Percentiles rank a stretch among this genome's conserved stretches.
These are phyloP conservation scores for Rhabditoides inermis DNA, from an alignment of 2,888 invertebrate species.

Conservation along the genomic window DNA sequence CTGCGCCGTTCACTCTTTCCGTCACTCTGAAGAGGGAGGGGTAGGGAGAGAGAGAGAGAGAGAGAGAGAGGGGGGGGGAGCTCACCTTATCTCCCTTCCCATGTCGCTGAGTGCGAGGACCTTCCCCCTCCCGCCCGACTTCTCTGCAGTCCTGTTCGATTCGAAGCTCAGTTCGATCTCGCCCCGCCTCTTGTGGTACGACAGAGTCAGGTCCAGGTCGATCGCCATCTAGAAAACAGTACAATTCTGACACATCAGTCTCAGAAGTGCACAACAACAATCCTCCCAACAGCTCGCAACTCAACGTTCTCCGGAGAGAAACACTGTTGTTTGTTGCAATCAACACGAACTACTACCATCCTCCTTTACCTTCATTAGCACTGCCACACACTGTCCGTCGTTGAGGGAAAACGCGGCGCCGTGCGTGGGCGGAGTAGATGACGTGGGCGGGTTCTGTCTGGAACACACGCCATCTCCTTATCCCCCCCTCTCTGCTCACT, in stretches of 20 bases:
- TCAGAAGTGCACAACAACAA: no score
- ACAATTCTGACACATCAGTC: no score
- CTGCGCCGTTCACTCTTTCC: constrained; percentile 31
- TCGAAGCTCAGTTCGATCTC: constrained; percentile 41
- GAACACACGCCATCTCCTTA: background rate
- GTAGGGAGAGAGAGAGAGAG: background rate
- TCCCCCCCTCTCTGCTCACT: no score
- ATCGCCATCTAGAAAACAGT: no score
- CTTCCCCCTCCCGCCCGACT: constrained; percentile 34
- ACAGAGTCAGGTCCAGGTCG: constrained; percentile 40
- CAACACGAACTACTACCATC: no score
- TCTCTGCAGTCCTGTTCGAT: constrained; percentile 38
- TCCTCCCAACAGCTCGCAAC: no score
- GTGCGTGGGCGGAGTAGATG: constrained; percentile 8
- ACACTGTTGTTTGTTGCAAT: no score
- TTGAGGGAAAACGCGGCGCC: constrained; percentile 22
- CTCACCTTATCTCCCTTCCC: constrained; percentile 30
- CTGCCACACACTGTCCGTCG: constrained; percentile 28
- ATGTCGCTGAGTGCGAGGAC: constrained; percentile 29
- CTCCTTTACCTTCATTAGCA: constrained; percentile 37
- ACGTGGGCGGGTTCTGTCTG: background rate
- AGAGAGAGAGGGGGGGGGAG: background rate
- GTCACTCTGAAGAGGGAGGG: constrained; percentile 23
- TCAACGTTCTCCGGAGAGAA: no score
- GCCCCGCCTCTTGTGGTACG: constrained; percentile 30